Conservation (phyloP, 2,113 vertebrate species). For the Ardeotis arabs region DNA sequence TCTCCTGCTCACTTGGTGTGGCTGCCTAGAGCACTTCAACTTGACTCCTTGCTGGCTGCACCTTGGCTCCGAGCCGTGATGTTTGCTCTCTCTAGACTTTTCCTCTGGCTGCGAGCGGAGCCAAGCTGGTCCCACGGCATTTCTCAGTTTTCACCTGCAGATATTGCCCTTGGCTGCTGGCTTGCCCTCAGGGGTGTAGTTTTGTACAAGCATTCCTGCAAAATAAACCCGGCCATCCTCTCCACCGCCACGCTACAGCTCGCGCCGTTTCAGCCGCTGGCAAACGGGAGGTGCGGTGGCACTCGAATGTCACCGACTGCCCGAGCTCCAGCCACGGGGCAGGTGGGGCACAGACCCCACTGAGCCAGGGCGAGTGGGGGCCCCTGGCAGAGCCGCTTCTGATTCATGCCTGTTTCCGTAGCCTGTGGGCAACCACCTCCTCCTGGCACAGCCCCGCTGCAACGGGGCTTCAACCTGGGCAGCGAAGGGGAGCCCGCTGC, state of each 20-base stretch:
- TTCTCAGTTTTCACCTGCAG: background rate
- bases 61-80: background rate
- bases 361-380: background rate
- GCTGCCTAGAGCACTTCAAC: background rate
- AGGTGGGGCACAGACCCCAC: accelerated
- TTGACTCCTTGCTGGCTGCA: background rate
- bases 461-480: accelerated
- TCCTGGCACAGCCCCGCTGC: background rate
- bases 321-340: accelerated
- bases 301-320: background rate
- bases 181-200: background rate
- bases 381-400: background rate
- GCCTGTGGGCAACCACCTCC: accelerated
- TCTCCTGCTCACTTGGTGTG: background rate
- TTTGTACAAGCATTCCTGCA: background rate
- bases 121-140: background rate
- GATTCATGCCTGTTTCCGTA: accelerated
- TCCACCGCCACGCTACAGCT: background rate
- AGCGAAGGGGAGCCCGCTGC: background rate
- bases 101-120: background rate
- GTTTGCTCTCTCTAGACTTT: background rate
- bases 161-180: slow-evolving; percentile 5
- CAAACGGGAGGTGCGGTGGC: background rate
- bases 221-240: background rate
- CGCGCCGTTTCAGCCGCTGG: accelerated